Conservation (phyloP, 2,113 vertebrate species). For the Xiphophorus maculatus region DNA sequence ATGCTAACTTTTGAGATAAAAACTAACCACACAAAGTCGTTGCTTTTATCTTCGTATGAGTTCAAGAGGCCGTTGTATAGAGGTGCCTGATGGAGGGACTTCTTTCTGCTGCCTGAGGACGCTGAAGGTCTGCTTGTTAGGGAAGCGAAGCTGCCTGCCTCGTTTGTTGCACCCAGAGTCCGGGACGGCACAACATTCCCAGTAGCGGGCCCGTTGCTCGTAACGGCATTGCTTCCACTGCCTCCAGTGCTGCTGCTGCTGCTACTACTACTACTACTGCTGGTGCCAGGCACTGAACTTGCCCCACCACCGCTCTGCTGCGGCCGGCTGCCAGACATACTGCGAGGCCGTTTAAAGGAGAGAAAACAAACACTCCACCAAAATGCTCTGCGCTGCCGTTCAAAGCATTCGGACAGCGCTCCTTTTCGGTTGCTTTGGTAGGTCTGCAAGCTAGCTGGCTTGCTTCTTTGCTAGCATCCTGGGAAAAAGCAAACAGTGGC, state of each 20-base stretch:
- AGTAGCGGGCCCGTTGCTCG: slow-evolving; percentile 70
- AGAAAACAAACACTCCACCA: slow-evolving; percentile 41
- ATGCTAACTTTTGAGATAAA: neutral
- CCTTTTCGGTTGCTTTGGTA: slow-evolving; percentile 45
- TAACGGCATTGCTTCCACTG: slow-evolving; percentile 60
- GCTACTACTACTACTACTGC: slow-evolving; percentile 63
- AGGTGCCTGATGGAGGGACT: slow-evolving; percentile 85
- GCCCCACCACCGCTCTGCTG: slow-evolving; percentile 70
- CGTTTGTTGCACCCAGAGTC: slow-evolving; percentile 60
- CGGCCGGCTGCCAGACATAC: slow-evolving; percentile 78
- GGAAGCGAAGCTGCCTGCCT: slow-evolving; percentile 59
- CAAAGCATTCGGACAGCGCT: slow-evolving; percentile 75
- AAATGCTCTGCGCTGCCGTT: slow-evolving; percentile 56
- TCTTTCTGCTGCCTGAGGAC: slow-evolving; percentile 83
- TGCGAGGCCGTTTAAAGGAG: slow-evolving; percentile 57
- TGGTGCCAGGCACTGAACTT: slow-evolving; percentile 80
- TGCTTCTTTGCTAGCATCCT: slow-evolving; percentile 64
- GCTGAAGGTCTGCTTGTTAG: slow-evolving; percentile 69
- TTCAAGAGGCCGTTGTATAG: slow-evolving; percentile 95
- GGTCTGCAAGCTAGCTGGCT: slow-evolving; percentile 47
- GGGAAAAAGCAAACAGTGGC: slow-evolving; percentile 29
- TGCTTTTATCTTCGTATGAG: slow-evolving; percentile 98
- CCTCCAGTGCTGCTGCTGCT: slow-evolving; percentile 47
- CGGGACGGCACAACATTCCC: slow-evolving; percentile 75
- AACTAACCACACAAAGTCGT: slow-evolving; percentile 97